Evolutionary conservation across 2,113 vertebrate genomes (phyloP).

Genomic region (Marmota monax): DNA sequence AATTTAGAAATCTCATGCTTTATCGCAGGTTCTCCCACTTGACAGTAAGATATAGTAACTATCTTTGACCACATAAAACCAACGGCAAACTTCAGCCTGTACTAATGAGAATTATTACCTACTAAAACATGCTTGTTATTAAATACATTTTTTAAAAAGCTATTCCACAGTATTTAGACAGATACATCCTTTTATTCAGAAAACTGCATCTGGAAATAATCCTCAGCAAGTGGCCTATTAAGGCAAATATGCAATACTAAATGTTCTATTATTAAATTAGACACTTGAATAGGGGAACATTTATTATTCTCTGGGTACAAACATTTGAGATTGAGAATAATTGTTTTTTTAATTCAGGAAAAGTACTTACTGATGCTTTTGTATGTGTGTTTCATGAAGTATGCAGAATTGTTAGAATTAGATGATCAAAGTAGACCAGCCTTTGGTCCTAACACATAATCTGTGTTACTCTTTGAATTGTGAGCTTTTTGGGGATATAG

Average conservation of each 20-base stretch:
- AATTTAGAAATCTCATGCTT: not conserved
- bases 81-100: not conserved
- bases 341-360: constrained; percentile 15
- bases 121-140: not conserved
- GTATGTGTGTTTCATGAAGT: not conserved
- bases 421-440: not conserved
- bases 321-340: not conserved
- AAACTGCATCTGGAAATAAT: not conserved
- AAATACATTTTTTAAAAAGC: not conserved
- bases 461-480: not conserved
- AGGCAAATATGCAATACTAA: not conserved
- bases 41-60: not conserved
- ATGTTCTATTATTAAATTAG: not conserved
- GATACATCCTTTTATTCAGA: not conserved
- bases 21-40: not conserved
- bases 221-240: not conserved
- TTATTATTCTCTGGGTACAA: constrained; percentile 4
- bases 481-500: not conserved
- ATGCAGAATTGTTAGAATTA: not conserved
- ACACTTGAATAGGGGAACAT: not conserved
- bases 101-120: not conserved
- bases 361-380: not conserved
- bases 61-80: not conserved
- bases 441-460: not conserved
- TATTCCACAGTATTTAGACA: not conserved